Evolutionary conservation across 2,797 vertebrate species (phyloP).

Genomic region (Carcharodon carcharias): DNA sequence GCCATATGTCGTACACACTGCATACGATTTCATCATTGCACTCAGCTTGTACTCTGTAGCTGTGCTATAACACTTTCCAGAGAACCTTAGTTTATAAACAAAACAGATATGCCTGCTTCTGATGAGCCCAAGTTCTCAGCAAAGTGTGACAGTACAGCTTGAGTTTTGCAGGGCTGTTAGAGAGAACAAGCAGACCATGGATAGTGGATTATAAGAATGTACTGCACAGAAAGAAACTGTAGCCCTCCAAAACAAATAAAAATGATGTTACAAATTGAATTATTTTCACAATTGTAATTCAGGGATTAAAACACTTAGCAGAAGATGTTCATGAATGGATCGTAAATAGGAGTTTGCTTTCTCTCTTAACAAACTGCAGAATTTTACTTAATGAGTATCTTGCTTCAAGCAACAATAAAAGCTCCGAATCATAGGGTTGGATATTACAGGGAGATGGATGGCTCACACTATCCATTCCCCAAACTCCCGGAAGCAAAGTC

Average conservation of each 20-base stretch:
- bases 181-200: neutral
- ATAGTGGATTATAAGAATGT: neutral
- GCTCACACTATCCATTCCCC: no score
- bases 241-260: neutral
- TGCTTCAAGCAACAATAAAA: neutral
- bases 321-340: neutral
- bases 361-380: neutral
- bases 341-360: neutral
- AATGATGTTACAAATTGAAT: neutral
- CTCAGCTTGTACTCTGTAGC: conserved; percentile 35
- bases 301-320: neutral
- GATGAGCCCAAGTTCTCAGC: conserved; percentile 7
- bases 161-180: conserved; percentile 14
- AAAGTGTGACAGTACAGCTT: conserved; percentile 6
- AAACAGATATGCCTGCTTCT: conserved; percentile 25
- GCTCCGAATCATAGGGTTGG: no score
- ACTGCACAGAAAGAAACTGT: neutral
- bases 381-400: neutral
- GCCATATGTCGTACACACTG: conserved; percentile 37
- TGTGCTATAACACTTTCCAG: conserved; percentile 36
- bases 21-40: conserved; percentile 30
- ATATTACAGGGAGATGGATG: no score
- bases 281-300: neutral
- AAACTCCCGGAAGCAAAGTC: no score
- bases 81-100: conserved; percentile 30